Conservation (phyloP, 2,888 invertebrate species). For the Hybos culiciformis region DNA sequence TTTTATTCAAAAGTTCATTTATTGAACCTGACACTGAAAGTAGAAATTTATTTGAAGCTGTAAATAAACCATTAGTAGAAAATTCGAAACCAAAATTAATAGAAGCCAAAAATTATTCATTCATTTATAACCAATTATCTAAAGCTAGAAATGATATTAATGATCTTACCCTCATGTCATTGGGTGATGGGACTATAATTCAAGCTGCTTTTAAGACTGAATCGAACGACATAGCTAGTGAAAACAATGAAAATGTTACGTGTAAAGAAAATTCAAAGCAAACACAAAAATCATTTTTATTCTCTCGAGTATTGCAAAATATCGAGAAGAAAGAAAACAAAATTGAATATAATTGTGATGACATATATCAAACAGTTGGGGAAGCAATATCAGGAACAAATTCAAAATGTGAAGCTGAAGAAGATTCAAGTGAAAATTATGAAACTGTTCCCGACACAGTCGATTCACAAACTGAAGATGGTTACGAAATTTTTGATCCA, state of each 20-base stretch:
- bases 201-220: too few species aligned
- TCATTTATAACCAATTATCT: too few species aligned
- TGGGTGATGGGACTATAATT: too few species aligned
- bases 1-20: slow-evolving; percentile 45
- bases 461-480: slow-evolving; percentile 19
- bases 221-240: slow-evolving; percentile 14
- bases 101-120: slow-evolving; percentile 30
- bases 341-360: slow-evolving; percentile 13
- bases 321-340: background rate
- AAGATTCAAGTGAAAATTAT: slow-evolving; percentile 26
- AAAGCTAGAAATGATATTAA: too few species aligned
- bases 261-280: slow-evolving; percentile 1
- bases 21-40: slow-evolving; percentile 21
- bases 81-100: slow-evolving; percentile 16
- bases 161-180: too few species aligned
- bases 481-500: slow-evolving; percentile 30
- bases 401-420: slow-evolving; percentile 6
- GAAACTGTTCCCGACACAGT: slow-evolving; percentile 27
- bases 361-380: slow-evolving; percentile 30
- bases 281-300: slow-evolving; percentile 13
- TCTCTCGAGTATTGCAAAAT: slow-evolving; percentile 3
- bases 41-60: too few species aligned
- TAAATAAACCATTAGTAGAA: background rate
- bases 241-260: background rate
- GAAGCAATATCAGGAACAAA: slow-evolving; percentile 18